Base-by-base conservation (phyloP, 2,888 invertebrate genomes). In the Anticlea derivata region DNA sequence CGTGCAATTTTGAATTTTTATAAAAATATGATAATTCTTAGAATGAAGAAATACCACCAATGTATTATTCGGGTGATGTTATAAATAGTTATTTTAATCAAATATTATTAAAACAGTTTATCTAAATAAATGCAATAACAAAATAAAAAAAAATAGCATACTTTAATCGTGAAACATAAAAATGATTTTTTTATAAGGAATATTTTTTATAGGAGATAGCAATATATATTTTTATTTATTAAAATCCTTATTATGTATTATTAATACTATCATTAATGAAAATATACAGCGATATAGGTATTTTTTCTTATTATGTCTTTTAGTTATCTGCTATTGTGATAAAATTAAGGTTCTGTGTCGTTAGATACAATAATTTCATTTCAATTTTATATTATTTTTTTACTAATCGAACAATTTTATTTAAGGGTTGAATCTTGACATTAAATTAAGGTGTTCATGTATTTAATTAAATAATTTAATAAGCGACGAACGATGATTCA, bases 361-460 rank as follows among this genome's bases (percentile, higher is more conserved):
- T n/a, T n/a, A 7, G 2, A 12, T 7, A 12, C 1, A 30, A 2
- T 12, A 12, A 6, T 30, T 12, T 38, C 5, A 17, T 10, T 34
- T 8, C 11, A 10, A n/a, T 35, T 27, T 29, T 29, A 13, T 31
- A 29, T 11, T 11, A 30, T 20, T 35, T 41, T 29, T 11, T 7
- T n/a, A 12, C n/a, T 34, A 30, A 41, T 41, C 60, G 55, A 65
- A 57, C 34, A 45, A 35, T 63, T 57, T 59, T 55, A 58, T 55
- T 30, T 40, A 47, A 51, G 33, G 53, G 55, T 66, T 56, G 53
- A 61, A 60, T 49, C 37, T 48, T 47, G 47, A 47, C 47, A 34
- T 47, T 46, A n/a, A 8, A 17, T 17, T 24, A 31, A 43, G 12
- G 11, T 8, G 8, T 27, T 43, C 10, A 33, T 33, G 24, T n/a